A percentile compares a stretch with the other conserved stretches of the same genome.
phyloP scores from a whole-genome alignment of 1,140 invertebrate species.

The Anadara kagoshimensis region DNA sequence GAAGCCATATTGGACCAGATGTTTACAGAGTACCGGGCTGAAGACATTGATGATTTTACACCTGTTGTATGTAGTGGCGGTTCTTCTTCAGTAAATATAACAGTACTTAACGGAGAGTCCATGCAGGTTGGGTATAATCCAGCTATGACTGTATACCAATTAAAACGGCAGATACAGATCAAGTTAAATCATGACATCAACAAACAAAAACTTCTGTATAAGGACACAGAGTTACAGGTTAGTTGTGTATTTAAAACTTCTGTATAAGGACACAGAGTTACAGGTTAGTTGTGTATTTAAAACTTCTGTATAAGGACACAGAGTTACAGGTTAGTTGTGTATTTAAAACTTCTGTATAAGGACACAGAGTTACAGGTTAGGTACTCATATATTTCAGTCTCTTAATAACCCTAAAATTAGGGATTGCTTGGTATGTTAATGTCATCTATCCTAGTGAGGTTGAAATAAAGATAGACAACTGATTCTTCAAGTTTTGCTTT shows the following conservation, averaged over 20 bases:
- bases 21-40: constrained; percentile 41
- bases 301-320: constrained; percentile 36
- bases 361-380: constrained; percentile 46
- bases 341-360: constrained; percentile 32
- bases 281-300: constrained; percentile 32
- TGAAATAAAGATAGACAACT: no score
- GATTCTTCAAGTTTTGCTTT: no score
- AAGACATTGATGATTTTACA: neutral
- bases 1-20: constrained; percentile 37
- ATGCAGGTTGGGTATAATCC: constrained; percentile 25
- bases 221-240: constrained; percentile 45
- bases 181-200: constrained; percentile 30
- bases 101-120: constrained; percentile 44
- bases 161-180: constrained; percentile 34
- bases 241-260: constrained; percentile 25
- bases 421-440: no score
- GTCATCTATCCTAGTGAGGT: no score
- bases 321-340: constrained; percentile 42
- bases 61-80: constrained; percentile 5
- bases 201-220: constrained; percentile 45
- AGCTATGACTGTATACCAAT: constrained; percentile 29
- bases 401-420: no score
- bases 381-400: neutral
- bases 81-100: constrained; percentile 28
- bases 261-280: constrained; percentile 41